A percentile compares a stretch with the other conserved stretches of the same genome.
phyloP scores from a whole-genome alignment of 2,113 vertebrate species.

The Cygnus atratus region DNA sequence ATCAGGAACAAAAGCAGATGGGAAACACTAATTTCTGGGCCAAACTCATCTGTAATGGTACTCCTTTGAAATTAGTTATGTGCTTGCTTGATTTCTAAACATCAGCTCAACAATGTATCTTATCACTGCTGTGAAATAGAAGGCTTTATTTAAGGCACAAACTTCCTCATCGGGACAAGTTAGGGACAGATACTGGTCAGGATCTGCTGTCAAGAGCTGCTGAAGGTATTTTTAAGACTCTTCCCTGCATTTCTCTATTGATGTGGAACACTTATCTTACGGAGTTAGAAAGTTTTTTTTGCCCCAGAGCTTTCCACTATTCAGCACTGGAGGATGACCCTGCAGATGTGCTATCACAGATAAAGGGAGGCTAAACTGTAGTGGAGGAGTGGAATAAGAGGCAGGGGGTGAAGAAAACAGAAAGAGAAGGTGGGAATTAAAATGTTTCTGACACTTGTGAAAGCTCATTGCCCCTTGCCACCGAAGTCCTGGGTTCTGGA shows the following conservation, averaged over 20 bases:
- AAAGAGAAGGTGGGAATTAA: not conserved
- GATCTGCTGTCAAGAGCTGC: not conserved
- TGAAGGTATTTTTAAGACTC: not conserved
- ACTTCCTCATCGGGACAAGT: not conserved
- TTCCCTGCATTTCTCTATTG: not conserved
- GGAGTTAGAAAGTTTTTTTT: not conserved
- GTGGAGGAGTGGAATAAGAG: not conserved
- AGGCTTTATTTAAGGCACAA: not conserved
- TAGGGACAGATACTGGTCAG: not conserved
- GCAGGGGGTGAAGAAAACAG: not conserved
- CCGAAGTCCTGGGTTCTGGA: not conserved
- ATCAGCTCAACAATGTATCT: not conserved
- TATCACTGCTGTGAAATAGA: not conserved
- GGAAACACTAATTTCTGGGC: not conserved
- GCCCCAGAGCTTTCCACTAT: not conserved
- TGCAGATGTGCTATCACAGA: not conserved
- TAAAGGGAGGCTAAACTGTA: not conserved
- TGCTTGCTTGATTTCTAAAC: not conserved
- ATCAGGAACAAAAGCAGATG: not conserved
- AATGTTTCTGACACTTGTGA: not conserved
- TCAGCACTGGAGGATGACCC: not conserved
- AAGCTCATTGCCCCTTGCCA: not conserved
- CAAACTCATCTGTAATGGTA: not conserved
- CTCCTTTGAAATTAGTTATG: not conserved
- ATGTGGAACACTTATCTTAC: not conserved